Conservation (phyloP, 2,888 invertebrate species). For the Sisyra nigra region DNA sequence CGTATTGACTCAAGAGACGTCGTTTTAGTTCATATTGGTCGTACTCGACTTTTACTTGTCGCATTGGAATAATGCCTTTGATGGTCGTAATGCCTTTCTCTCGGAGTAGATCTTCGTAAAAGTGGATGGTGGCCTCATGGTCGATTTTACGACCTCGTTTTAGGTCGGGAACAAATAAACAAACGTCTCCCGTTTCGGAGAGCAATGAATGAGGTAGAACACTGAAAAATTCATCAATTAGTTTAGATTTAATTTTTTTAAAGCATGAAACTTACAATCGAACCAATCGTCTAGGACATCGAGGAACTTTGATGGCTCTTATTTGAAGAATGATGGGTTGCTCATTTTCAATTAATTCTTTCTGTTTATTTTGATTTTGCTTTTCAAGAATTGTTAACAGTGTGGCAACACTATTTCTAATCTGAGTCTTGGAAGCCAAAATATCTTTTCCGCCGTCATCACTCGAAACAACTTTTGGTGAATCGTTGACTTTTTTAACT, state of each 20-base stretch:
- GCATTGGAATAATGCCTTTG: conserved; percentile 60
- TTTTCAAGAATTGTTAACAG: conserved; percentile 21
- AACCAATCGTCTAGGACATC: conserved; percentile 36
- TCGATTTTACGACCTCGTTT: conserved; percentile 52
- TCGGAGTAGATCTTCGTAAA: conserved; percentile 51
- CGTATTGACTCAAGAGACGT: conserved; percentile 59
- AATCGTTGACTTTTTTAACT: neutral
- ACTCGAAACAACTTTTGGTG: neutral
- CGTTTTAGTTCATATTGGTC: conserved; percentile 60
- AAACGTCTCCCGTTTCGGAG: conserved; percentile 50
- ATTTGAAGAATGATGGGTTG: conserved; percentile 41
- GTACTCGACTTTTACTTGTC: conserved; percentile 65
- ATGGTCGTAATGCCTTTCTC: conserved; percentile 42
- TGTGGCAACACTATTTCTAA: conserved; percentile 21
- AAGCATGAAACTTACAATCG: conserved; percentile 48
- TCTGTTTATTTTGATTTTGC: conserved; percentile 21
- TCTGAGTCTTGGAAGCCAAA: conserved; percentile 14
- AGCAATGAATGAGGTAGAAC: conserved; percentile 42
- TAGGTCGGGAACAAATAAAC: conserved; percentile 62
- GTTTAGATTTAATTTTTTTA: too few species aligned
- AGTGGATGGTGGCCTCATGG: conserved; percentile 55
- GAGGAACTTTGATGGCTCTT: conserved; percentile 46
- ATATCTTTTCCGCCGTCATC: neutral
- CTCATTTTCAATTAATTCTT: conserved; percentile 36
- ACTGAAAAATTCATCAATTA: conserved; percentile 24